Evolutionary conservation across 2,113 vertebrate species (phyloP).

Genomic region (Zosterops borbonicus): DNA sequence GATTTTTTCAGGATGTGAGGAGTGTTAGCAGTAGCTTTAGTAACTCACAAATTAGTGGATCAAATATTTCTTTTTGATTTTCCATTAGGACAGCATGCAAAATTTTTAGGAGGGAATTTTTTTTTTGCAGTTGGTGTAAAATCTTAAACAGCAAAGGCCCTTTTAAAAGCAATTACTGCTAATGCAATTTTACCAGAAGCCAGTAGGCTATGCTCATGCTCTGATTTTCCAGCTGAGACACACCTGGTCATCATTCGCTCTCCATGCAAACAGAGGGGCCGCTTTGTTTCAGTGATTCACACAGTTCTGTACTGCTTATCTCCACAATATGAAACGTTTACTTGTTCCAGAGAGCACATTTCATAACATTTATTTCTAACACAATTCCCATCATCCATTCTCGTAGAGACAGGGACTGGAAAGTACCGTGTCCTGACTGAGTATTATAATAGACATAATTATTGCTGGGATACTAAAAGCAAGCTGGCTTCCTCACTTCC

Average conservation of each 20-base stretch:
- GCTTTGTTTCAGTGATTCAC: conserved; percentile 25
- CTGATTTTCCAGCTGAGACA: conserved; percentile 40
- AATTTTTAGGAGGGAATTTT: not conserved
- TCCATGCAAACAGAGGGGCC: not conserved
- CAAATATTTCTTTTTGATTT: not conserved
- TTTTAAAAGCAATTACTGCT: not conserved
- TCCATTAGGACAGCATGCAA: not conserved
- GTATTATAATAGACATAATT: not conserved
- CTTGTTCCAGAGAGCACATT: not conserved
- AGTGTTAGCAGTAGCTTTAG: not conserved
- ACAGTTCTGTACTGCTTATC: not conserved
- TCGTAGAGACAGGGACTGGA: not conserved
- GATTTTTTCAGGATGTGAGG: not conserved
- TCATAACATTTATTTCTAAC: conserved; percentile 21
- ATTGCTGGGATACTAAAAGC: not conserved
- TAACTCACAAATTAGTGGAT: not conserved
- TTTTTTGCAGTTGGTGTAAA: not conserved
- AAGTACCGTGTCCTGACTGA: not conserved
- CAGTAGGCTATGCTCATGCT: conserved; percentile 68
- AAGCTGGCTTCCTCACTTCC: not conserved
- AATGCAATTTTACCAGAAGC: conserved; percentile 46
- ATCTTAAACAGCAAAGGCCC: not conserved
- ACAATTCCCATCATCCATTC: not conserved
- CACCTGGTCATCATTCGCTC: not conserved
- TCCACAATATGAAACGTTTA: not conserved